phyloP scores from a whole-genome alignment of 2,888 invertebrate species.

The Lasius fuliginosus region DNA sequence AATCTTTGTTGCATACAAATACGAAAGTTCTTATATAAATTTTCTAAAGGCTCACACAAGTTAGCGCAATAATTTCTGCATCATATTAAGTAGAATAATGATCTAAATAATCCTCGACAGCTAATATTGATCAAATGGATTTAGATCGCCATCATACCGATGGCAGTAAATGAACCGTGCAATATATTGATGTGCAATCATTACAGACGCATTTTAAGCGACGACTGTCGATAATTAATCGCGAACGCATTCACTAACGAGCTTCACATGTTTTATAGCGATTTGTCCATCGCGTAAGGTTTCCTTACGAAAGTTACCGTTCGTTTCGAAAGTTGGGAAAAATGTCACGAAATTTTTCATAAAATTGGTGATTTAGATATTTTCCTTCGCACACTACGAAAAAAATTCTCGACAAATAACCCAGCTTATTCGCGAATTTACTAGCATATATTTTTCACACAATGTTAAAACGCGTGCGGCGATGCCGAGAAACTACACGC shows the following conservation, averaged over 20 bases:
- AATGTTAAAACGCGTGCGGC: neutral
- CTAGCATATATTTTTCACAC: neutral
- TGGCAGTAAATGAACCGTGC: conserved; percentile 63
- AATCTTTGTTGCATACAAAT: neutral
- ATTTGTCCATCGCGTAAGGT: neutral
- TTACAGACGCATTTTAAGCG: conserved; percentile 58
- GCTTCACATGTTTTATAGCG: conserved; percentile 37
- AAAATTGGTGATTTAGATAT: neutral
- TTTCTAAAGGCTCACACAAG: neutral
- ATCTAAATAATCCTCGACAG: conserved; percentile 40
- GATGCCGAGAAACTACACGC: conserved; percentile 3
- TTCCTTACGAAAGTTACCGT: conserved; percentile 6
- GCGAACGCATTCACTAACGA: conserved; percentile 56
- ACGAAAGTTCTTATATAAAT: neutral
- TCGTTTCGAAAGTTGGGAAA: neutral
- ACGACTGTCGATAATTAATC: conserved; percentile 67
- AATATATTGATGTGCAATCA: conserved; percentile 46
- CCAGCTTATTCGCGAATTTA: neutral
- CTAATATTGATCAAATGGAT: conserved; percentile 59
- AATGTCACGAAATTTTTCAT: neutral
- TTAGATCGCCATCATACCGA: conserved; percentile 63
- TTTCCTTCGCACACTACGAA: neutral
- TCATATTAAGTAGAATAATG: conserved; percentile 39
- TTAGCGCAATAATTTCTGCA: neutral
- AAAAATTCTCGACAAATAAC: neutral